Evolutionary conservation across 1,140 invertebrate species (phyloP).

Genomic region (Paramacrobiotus metropolitanus): DNA sequence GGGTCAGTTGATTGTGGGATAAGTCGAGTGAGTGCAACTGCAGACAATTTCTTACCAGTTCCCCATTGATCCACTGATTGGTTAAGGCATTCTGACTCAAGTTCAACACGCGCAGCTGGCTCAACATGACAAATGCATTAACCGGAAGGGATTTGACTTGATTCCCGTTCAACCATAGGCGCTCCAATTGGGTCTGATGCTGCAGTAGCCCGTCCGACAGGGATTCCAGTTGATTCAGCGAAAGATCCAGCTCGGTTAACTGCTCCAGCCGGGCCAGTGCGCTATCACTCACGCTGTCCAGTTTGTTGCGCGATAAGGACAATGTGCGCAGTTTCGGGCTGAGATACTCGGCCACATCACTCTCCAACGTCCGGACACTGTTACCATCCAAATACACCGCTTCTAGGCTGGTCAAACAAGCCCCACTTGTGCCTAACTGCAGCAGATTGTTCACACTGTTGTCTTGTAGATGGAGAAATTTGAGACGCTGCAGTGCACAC

Average conservation of each 20-base stretch:
- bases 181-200: conserved; percentile 47
- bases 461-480: conserved; percentile 34
- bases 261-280: conserved; percentile 39
- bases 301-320: conserved; percentile 20
- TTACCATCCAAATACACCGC: conserved; percentile 33
- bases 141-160: conserved; percentile 46
- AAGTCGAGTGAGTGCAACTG: conserved; percentile 59
- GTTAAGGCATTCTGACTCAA: conserved; percentile 60
- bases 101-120: conserved; percentile 56
- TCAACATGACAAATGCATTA: conserved; percentile 47
- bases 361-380: conserved; percentile 44
- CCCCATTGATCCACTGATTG: conserved; percentile 47
- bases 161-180: conserved; percentile 66
- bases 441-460: conserved; percentile 3
- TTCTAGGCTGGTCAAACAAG: conserved; percentile 9
- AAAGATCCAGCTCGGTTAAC: conserved; percentile 44
- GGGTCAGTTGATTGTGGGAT: conserved; percentile 53
- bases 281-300: conserved; percentile 35
- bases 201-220: conserved; percentile 56
- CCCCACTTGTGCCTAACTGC: neutral
- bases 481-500: conserved; percentile 42
- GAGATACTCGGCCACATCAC: conserved; percentile 32
- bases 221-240: conserved; percentile 52
- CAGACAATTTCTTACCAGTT: conserved; percentile 60
- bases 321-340: neutral